A percentile compares a stretch with the other conserved stretches of the same genome.
phyloP scores from a whole-genome alignment of 2,888 invertebrate genomes.

The Colostygia pectinataria region DNA sequence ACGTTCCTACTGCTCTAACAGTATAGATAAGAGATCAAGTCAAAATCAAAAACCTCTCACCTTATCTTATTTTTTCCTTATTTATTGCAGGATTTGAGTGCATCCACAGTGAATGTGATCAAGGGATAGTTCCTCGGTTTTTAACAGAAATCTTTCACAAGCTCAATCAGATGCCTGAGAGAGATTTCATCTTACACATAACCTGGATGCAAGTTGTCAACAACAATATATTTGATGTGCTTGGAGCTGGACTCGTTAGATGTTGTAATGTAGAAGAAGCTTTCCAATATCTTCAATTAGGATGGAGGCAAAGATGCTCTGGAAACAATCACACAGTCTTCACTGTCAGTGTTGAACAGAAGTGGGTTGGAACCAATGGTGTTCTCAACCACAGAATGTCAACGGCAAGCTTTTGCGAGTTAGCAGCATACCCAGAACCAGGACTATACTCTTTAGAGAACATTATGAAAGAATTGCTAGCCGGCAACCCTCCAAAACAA shows the following conservation, averaged over 20 bases:
- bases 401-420: constrained; percentile 88
- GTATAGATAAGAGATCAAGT: too few species aligned
- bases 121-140: constrained; percentile 88
- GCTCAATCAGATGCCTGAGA: constrained; percentile 84
- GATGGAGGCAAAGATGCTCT: constrained; percentile 82
- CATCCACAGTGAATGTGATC: constrained; percentile 86
- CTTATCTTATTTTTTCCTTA: background rate
- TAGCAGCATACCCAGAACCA: constrained; percentile 84
- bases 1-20: too few species aligned
- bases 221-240: constrained; percentile 84
- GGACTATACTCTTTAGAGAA: constrained; percentile 86
- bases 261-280: constrained; percentile 88
- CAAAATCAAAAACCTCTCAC: too few species aligned
- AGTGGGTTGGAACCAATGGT: constrained; percentile 87
- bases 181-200: constrained; percentile 86
- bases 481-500: constrained; percentile 79
- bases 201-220: constrained; percentile 89
- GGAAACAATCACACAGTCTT: constrained; percentile 87
- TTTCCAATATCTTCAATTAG: constrained; percentile 87
- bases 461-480: constrained; percentile 83
- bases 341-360: constrained; percentile 88
- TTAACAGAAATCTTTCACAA: constrained; percentile 88
- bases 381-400: constrained; percentile 87
- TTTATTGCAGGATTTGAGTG: constrained; percentile 72
- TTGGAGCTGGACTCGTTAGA: constrained; percentile 79